Evolutionary conservation across 2,113 vertebrate species (phyloP), one percentile per base, ranked within the genome.

Genomic region (Ageneiosus marmoratus): DNA sequence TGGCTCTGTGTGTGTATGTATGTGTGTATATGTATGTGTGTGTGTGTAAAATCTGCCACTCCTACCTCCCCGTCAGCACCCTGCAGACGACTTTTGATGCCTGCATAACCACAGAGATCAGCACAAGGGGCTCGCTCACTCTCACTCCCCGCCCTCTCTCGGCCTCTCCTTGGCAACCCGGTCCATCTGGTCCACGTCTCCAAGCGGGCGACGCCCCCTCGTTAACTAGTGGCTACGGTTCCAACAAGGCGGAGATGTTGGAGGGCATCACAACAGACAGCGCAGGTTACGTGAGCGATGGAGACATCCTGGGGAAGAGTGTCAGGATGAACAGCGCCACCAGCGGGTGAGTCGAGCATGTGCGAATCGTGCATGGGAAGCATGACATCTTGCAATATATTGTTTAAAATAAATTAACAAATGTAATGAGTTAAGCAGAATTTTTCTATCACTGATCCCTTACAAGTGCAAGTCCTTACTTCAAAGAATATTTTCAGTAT

Each of bases 61-160:
- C 51, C 62, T 80, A 15, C 34, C 63, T 48, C 44, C 69, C 63
- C 85, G 72, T 58, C 51, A 97, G 96, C 94, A 96, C 96, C 0
- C 56, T 97, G 92, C 96, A 97, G 90, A 96, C 96, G 0, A 96
- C 96, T 0, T 97, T 96, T 10, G 96, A 96, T 88, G 93, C 91
- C 90, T 96, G 88, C 0, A 92, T 96, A 82, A 97, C 96, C 44
- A 96, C 96, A 0, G 96, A 96, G 90, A 94, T 96, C 70, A 96
- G 93, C 0, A 94, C 95, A 5, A 94, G 94, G 80, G 93, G 94
- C 67, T 92, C 95, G 82, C 95, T 95, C 55, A 92, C 92, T 86
- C 67, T 96, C 93, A 95, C 89, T 90, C 92, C 58, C 78, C 82
- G 73, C 95, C 0, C 95, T 0, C 93, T 94, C 32, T 95, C 95